A percentile compares a stretch with the other conserved stretches of the same genome.
phyloP scores from a whole-genome alignment of 2,888 invertebrate species.

The Diarsia rubi region DNA sequence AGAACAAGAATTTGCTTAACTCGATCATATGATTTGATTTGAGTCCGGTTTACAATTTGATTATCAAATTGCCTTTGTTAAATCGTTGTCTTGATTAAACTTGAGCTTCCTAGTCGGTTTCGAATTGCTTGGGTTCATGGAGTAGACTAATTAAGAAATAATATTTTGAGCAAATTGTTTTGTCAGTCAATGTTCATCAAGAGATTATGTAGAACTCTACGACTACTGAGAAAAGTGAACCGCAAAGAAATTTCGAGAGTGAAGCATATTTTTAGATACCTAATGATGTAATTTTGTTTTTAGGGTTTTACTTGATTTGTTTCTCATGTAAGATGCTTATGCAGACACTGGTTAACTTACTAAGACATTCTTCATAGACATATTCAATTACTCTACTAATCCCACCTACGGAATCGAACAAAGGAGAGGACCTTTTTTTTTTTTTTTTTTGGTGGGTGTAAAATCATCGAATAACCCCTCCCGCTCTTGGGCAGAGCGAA shows the following conservation, averaged over 20 bases:
- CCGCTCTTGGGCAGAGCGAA: too few relatives aligned
- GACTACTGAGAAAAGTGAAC: background rate
- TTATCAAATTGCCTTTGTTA: slow-evolving; percentile 64
- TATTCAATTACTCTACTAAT: background rate
- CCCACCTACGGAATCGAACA: background rate
- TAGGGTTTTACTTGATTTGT: too few relatives aligned
- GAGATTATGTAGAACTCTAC: background rate
- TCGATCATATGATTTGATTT: slow-evolving; percentile 62
- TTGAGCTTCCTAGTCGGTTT: slow-evolving; percentile 56
- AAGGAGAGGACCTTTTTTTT: background rate
- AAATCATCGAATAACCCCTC: too few relatives aligned
- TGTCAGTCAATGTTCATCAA: slow-evolving; percentile 2
- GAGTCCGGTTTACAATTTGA: slow-evolving; percentile 54
- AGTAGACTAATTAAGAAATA: slow-evolving; percentile 44
- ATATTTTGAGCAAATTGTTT: slow-evolving; percentile 35
- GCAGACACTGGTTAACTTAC: background rate
- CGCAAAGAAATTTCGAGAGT: too few relatives aligned
- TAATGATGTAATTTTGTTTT: too few relatives aligned
- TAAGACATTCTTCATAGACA: background rate
- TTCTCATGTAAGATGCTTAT: too few relatives aligned
- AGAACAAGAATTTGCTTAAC: slow-evolving; percentile 53
- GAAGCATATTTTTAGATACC: too few relatives aligned
- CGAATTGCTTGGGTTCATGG: slow-evolving; percentile 43
- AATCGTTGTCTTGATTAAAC: slow-evolving; percentile 52
- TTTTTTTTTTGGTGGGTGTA: too few relatives aligned